Base-by-base conservation (phyloP, 2,888 invertebrate genomes). In the Xiphydria camelus region DNA sequence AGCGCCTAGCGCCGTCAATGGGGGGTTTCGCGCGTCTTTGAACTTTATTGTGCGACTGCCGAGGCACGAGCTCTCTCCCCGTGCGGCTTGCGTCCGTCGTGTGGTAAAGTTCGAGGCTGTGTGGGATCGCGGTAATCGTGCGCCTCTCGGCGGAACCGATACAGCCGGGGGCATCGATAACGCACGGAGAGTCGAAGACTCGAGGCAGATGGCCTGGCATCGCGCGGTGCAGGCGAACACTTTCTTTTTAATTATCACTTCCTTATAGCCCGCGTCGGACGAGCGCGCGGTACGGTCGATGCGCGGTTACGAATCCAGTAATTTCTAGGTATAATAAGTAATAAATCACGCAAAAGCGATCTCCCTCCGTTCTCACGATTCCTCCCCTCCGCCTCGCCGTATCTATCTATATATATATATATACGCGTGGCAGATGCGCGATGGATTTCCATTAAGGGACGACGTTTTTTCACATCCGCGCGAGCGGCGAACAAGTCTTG, bases 221-320 rank as follows among this genome's bases (percentile, higher is more conserved):
- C 49, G 41, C 43, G 47, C 39, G 35, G 49, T 22, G 46, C 47
- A 45, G 34, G 47, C 42, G 51, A 48, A 42, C 47, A 47, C 51
- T 48, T 59, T 55, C 48, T 59, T 60, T 60, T 60, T 60, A 59
- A 60, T 60, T 59, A 60, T 57, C 51, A 47, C 48, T 55, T 53
- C 60, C 57, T 57, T 51, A 53, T 55, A 33, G 45, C 18, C 26
- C 42, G 33, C 33, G 25, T 38, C 38, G 45, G 37, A 25, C 33
- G n/a, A 14, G 9, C 15, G 10, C 14, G 9, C 15, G 29, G 29
- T 29, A 14, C 12, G 2, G 29, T 42, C 46, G 53, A 52, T 50
- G 51, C 47, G 47, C 51, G 40, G 47, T 51, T 51, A 35, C 57
- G 61, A 57, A 53, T 60, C 58, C 47, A 47, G 55, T 53, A 56